Conservation (phyloP, 2,113 vertebrate genomes). For the Chloebia gouldiae region DNA sequence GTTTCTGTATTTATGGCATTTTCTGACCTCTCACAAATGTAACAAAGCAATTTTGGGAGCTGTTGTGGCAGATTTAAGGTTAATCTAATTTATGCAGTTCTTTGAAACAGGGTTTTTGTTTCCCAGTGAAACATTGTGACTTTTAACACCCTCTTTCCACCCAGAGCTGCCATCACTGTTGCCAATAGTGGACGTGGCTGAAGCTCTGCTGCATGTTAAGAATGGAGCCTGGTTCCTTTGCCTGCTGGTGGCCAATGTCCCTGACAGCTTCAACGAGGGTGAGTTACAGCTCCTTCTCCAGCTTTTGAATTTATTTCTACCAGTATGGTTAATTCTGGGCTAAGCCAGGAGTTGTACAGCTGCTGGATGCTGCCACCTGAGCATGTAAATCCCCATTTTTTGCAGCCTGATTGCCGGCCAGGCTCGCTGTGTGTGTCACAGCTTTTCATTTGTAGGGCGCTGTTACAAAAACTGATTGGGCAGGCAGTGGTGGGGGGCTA, state of each 20-base stretch:
- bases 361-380: background rate
- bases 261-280: conserved; percentile 99
- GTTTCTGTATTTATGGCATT: background rate
- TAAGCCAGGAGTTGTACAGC: fast-evolving
- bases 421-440: fast-evolving
- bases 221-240: conserved; percentile 98
- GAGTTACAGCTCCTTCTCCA: background rate
- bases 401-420: background rate
- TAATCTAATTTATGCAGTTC: background rate
- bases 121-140: background rate
- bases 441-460: background rate
- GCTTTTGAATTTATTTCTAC: background rate
- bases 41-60: background rate
- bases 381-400: fast-evolving
- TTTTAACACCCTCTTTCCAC: background rate
- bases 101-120: background rate
- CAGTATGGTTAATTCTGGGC: background rate
- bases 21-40: background rate
- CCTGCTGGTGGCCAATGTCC: conserved; percentile 95
- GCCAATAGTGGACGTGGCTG: conserved; percentile 93
- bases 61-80: fast-evolving
- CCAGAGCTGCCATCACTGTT: conserved; percentile 91
- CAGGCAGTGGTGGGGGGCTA: background rate
- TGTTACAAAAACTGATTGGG: background rate
- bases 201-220: conserved; percentile 91